phyloP scores from a whole-genome alignment of 2,888 invertebrate species.

The Limnephilus lunatus region DNA sequence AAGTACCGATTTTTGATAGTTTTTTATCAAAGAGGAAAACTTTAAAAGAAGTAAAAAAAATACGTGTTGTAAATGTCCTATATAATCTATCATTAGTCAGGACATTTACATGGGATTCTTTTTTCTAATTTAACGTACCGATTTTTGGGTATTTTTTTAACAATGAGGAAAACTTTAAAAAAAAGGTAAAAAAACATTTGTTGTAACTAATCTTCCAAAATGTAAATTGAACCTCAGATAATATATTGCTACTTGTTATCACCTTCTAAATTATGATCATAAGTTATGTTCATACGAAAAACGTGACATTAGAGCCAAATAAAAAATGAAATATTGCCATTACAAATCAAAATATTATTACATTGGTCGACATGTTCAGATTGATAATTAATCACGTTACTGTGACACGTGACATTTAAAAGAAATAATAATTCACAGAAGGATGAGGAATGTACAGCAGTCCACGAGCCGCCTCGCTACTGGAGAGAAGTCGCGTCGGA shows the following conservation, averaged over 20 bases:
- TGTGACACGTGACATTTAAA: not conserved
- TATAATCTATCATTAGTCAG: too few species aligned
- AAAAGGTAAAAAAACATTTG: too few species aligned
- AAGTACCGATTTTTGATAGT: too few species aligned
- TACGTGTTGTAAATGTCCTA: too few species aligned
- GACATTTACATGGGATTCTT: not conserved
- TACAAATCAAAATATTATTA: not conserved
- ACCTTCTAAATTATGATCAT: not conserved
- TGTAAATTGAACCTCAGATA: not conserved
- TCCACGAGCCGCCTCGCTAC: conserved; percentile 6
- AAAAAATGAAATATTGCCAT: not conserved
- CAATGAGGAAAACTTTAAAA: too few species aligned
- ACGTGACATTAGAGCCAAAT: not conserved
- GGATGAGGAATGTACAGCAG: not conserved
- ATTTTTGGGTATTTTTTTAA: too few species aligned
- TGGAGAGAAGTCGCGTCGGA: conserved; percentile 3
- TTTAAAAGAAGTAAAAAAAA: too few species aligned
- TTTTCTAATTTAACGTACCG: too few species aligned
- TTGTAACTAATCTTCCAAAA: not conserved
- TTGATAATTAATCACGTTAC: not conserved
- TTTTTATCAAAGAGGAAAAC: too few species aligned
- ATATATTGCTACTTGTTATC: not conserved
- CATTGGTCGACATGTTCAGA: not conserved
- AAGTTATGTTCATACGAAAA: not conserved
- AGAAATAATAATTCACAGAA: not conserved